These are phyloP conservation scores for Papilio demoleus DNA, from an alignment of 2,888 invertebrate genomes.

Conservation along the genomic window DNA sequence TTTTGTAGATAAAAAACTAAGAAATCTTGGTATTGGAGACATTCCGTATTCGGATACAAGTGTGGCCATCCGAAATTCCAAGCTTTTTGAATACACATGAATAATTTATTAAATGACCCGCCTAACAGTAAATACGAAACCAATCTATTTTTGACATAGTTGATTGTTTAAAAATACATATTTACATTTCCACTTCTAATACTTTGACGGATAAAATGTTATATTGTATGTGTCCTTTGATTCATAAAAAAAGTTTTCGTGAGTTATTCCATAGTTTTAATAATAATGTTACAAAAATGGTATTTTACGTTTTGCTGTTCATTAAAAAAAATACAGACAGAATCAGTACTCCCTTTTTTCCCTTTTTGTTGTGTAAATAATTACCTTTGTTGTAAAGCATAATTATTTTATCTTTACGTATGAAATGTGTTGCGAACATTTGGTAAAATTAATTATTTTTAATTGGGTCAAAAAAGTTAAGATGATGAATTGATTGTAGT, in stretches of 20 bases:
- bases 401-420: too few species aligned
- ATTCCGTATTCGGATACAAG: constrained; percentile 9
- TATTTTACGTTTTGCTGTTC: too few species aligned
- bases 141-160: constrained; percentile 46
- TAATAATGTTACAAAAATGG: too few species aligned
- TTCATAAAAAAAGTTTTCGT: not conserved
- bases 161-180: constrained; percentile 24
- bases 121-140: constrained; percentile 58
- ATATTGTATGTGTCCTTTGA: not conserved
- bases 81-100: constrained; percentile 53
- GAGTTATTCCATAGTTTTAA: too few species aligned
- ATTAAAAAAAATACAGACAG: too few species aligned
- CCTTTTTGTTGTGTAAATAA: too few species aligned
- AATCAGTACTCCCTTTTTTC: too few species aligned
- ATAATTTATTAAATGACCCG: constrained; percentile 55
- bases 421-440: too few species aligned
- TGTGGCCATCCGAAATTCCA: constrained; percentile 43
- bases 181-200: not conserved
- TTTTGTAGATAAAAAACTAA: constrained; percentile 6
- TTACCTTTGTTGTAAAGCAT: too few species aligned
- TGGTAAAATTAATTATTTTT: not conserved
- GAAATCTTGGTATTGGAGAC: not conserved
- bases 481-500: not conserved
- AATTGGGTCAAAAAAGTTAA: constrained; percentile 7
- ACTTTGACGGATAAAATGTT: not conserved